phyloP scores from a whole-genome alignment of 2,888 invertebrate species.

The Protophormia terraenovae region DNA sequence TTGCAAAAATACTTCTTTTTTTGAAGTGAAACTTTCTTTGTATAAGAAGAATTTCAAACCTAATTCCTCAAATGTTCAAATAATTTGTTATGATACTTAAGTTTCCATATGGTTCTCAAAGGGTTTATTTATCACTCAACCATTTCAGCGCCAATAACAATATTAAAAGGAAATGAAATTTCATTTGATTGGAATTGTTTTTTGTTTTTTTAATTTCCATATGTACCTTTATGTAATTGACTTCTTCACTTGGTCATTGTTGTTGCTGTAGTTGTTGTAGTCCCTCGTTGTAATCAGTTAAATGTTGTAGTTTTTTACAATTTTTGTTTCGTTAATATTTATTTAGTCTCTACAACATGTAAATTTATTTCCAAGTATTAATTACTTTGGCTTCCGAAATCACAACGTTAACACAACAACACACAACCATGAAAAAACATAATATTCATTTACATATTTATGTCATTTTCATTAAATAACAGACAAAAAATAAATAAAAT shows the following conservation, averaged over 20 bases:
- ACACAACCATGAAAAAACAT: background rate
- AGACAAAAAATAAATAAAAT: background rate
- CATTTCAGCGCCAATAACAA: slow-evolving; percentile 34
- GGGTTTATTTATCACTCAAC: slow-evolving; percentile 18
- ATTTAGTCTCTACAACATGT: slow-evolving; percentile 65
- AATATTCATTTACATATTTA: slow-evolving; percentile 48
- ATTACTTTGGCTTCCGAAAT: slow-evolving; percentile 81
- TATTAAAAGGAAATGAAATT: slow-evolving; percentile 36
- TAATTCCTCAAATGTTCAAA: too few relatives aligned
- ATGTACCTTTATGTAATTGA: background rate
- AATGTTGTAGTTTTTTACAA: slow-evolving; percentile 60
- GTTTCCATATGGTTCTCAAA: background rate
- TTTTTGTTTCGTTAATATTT: slow-evolving; percentile 68
- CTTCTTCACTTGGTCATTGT: background rate
- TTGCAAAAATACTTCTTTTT: too few relatives aligned
- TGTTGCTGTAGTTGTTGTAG: slow-evolving; percentile 1
- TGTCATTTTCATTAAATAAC: slow-evolving; percentile 41
- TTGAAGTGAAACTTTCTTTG: too few relatives aligned
- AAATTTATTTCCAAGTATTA: slow-evolving; percentile 76
- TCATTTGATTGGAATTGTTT: slow-evolving; percentile 9
- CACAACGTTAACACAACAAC: slow-evolving; percentile 71
- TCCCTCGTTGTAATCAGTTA: slow-evolving; percentile 35
- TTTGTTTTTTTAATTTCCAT: slow-evolving; percentile 1
- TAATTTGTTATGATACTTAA: background rate
- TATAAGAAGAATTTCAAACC: too few relatives aligned